Base-by-base conservation (phyloP, 2,888 invertebrate species). In the Malthinus seriepunctatus region DNA sequence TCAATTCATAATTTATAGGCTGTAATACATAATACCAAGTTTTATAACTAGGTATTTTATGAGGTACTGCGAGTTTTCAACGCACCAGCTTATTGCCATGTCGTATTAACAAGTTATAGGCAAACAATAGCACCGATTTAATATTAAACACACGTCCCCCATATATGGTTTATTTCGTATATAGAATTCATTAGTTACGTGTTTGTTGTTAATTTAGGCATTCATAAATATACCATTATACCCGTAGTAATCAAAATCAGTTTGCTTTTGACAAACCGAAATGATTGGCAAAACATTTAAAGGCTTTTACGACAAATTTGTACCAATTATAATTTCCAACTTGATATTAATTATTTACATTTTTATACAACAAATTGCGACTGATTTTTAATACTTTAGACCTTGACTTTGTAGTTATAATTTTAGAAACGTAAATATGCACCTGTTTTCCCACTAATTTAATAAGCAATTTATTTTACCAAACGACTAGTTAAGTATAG, bases 391-490 rank as follows among this genome's bases (percentile, higher is more conserved):
- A 23, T 35, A 47, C 52, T 11, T 44, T 42, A 44, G 53, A 34
- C 54, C 54, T 54, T 54, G 54, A 48, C 32, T 48, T 34, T 42
- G 39, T 11, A 11, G 8, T 32, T 33, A 35, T 54, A 51, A 54
- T 54, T 54, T 54, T 54, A 48, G 48, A 54, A 48, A 39, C 47
- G 39, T 14, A 53, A 53, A 53, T 47, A 47, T 47, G 54, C 54
- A 54, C 46, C 54, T 54, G 54, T 47, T 54, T 48, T 42, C 8
- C 34, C 38, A 32, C 48, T 34, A 48, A 54, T 42, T 54, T 54
- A 38, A 54, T 54, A 54, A 38, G 47, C 53, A 54, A 34, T 48
- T 48, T 54, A 54, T 48, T 48, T 47, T 14, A 38, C 38, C 46
- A 54, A 46, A 46, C 46, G 51, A 33, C 15, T 34, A 12, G 37